Percentiles rank a stretch among this genome's conserved stretches.
Evolutionary conservation across 2,113 vertebrate species (phyloP).

Genomic region (Alouatta palliata): DNA sequence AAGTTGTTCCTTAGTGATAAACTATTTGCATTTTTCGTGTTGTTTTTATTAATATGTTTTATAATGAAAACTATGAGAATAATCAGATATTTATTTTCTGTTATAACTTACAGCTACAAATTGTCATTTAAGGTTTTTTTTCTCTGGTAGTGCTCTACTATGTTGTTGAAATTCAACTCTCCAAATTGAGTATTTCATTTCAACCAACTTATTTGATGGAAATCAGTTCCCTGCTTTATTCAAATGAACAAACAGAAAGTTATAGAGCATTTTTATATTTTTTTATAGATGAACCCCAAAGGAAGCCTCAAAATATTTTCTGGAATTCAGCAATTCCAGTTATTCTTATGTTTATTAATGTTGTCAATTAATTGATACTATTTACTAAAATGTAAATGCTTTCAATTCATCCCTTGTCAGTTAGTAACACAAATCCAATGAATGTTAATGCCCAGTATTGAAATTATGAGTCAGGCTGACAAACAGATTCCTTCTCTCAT

Average conservation of each 20-base stretch:
- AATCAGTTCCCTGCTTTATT: neutral
- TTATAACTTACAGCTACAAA: neutral
- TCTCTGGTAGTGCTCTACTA: neutral
- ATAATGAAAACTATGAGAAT: neutral
- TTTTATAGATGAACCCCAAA: neutral
- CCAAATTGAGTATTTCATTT: neutral
- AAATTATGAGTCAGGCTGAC: conserved; percentile 28
- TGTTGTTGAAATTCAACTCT: neutral
- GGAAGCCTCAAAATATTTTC: neutral
- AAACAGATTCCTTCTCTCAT: conserved; percentile 33
- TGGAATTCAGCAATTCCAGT: neutral
- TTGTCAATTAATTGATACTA: neutral
- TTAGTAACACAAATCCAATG: conserved; percentile 15
- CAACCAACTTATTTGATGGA: neutral
- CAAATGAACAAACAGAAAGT: neutral
- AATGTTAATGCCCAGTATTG: conserved; percentile 19
- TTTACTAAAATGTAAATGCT: conserved; percentile 28
- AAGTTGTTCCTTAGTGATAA: neutral
- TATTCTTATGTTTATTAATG: neutral
- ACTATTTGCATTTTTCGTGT: neutral
- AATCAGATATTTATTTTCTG: neutral
- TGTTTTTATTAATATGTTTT: neutral
- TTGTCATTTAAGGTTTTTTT: neutral
- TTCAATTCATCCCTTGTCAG: neutral
- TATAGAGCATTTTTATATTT: neutral